Base-by-base conservation (phyloP, 1,140 invertebrate species). In the Brachionus angularis region DNA sequence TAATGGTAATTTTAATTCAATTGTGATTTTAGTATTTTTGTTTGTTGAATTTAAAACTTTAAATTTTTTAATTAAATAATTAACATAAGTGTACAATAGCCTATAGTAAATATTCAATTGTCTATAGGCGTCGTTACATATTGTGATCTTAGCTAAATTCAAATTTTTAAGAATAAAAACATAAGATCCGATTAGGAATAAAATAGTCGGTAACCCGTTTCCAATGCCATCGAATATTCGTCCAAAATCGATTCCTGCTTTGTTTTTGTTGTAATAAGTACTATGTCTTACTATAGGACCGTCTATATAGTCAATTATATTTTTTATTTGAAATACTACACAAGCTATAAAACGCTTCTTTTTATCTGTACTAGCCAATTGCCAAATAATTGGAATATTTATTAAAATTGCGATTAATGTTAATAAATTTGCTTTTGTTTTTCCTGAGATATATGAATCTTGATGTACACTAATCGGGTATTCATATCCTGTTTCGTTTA, bases 311-410 rank as follows among this genome's bases (percentile, higher is more conserved):
- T 58, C 53, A 2, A 36, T 23, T 25, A 58, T 58, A 21, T 27
- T 58, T 58, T 23, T 58, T 58, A 58, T 58, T 58, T 58, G 53
- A 58, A 58, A 42, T 8, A 34, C 33, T 1, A 58, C 18, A 23
- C 23, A 21, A 4, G 18, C 16, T 3, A 39, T 12, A 0, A 39
- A 39, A n/a, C 53, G 21, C 39, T 58, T 58, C n/a, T 58, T 58
- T 18, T 16, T 23, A 39, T 39, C 23, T 39, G 12, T 39, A 1
- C 33, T 23, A 23, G 53, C 53, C 18, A 58, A n/a, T 12, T 23
- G 39, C 10, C 34, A 33, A 12, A 58, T 58, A 39, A 31, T 58
- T 58, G 53, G 53, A 29, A 58, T 39, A n/a, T 34, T 39, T 23
- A 58, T 58, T 39, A 58, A 23, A 34, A 58, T 58, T 2, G 53